A percentile compares a stretch with the other conserved stretches of the same genome.
These are phyloP conservation scores for Hedya salicella DNA, from an alignment of 2,888 invertebrate species.

Conservation along the genomic window DNA sequence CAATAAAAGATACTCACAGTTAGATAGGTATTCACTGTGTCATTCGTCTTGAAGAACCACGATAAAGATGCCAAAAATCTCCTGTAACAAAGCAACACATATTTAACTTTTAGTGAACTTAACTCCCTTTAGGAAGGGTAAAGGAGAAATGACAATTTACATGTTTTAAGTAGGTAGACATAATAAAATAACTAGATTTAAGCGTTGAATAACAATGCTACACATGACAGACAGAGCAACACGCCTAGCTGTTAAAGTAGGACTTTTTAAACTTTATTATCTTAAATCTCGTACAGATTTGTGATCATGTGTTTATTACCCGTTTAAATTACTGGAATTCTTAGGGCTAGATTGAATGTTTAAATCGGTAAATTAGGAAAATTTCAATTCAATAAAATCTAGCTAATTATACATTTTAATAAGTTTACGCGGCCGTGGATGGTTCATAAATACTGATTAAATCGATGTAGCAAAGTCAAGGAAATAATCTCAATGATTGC, in stretches of 20 bases:
- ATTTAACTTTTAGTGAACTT: neutral
- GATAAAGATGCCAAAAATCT: neutral
- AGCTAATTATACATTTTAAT: neutral
- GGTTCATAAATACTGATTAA: neutral
- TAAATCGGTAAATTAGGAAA: too few relatives aligned
- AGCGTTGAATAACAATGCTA: too few relatives aligned
- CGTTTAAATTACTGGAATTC: too few relatives aligned
- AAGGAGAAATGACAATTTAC: neutral
- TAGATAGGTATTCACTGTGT: slow-evolving; percentile 26
- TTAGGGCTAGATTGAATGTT: too few relatives aligned
- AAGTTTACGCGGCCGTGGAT: neutral
- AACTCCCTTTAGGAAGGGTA: neutral
- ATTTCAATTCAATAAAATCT: too few relatives aligned
- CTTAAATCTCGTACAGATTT: too few relatives aligned
- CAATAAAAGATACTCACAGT: slow-evolving; percentile 15
- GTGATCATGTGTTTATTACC: too few relatives aligned
- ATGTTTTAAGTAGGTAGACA: neutral
- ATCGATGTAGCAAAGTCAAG: slow-evolving; percentile 21
- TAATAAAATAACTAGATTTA: too few relatives aligned
- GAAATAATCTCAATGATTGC: slow-evolving; percentile 12
- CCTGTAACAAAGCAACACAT: slow-evolving; percentile 29
- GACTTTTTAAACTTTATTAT: too few relatives aligned
- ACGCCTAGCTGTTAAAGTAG: too few relatives aligned
- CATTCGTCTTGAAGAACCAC: neutral
- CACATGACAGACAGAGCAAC: too few relatives aligned